These are phyloP conservation scores for Tribolium madens DNA, from an alignment of 1,140 invertebrate genomes.

Conservation along the genomic window DNA sequence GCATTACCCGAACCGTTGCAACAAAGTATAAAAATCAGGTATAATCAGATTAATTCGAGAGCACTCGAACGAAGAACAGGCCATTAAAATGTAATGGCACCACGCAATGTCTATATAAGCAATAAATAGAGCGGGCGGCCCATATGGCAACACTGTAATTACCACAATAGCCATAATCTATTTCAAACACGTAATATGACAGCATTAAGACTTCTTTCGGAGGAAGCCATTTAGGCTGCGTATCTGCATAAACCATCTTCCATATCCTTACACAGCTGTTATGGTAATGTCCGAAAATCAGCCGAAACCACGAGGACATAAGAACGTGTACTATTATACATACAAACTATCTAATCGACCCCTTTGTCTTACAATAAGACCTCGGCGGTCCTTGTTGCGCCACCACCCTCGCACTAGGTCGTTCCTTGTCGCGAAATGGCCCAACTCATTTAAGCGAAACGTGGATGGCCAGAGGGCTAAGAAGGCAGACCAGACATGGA, in stretches of 20 bases:
- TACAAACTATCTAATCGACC: conserved; percentile 61
- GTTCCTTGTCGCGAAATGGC: conserved; percentile 42
- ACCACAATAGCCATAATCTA: conserved; percentile 65
- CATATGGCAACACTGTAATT: conserved; percentile 64
- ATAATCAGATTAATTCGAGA: conserved; percentile 46
- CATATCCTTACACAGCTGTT: conserved; percentile 58
- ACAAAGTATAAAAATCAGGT: conserved; percentile 44
- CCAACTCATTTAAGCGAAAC: conserved; percentile 47
- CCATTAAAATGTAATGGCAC: conserved; percentile 44
- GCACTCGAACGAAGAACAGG: conserved; percentile 46
- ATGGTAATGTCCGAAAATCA: conserved; percentile 48
- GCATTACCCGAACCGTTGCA: not conserved
- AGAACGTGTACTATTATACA: conserved; percentile 56
- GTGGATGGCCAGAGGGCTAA: conserved; percentile 9
- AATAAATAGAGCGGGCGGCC: conserved; percentile 57
- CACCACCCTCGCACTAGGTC: conserved; percentile 9
- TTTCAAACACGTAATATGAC: conserved; percentile 65
- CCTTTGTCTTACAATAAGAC: conserved; percentile 57
- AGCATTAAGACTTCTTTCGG: conserved; percentile 64
- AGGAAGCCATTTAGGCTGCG: conserved; percentile 59
- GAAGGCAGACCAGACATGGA: conserved; percentile 5
- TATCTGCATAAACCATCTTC: conserved; percentile 63
- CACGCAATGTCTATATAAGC: conserved; percentile 49
- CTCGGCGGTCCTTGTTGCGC: not conserved
- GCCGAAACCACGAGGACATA: conserved; percentile 49